These are phyloP conservation scores for Drosophila dunni DNA, from an alignment of 1,140 invertebrate species.

Conservation along the genomic window DNA sequence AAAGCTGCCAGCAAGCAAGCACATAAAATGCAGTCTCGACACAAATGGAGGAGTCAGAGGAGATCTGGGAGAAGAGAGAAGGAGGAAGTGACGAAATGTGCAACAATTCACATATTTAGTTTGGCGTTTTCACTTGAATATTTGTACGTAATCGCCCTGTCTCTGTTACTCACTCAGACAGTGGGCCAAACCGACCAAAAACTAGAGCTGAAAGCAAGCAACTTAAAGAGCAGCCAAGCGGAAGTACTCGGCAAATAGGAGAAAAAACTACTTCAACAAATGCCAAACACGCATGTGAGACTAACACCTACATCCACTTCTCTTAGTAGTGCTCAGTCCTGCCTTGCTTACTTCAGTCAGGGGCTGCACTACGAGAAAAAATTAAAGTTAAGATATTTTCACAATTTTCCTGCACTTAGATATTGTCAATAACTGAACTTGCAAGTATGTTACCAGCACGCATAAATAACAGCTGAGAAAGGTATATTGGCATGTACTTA, in stretches of 20 bases:
- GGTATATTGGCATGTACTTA: no score
- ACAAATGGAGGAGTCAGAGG: neutral
- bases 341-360: neutral
- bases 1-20: conserved; percentile 33
- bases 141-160: conserved; percentile 18
- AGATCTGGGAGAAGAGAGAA: neutral
- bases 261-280: conserved; percentile 13
- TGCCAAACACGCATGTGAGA: conserved; percentile 10
- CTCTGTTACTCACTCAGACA: conserved; percentile 13
- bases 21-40: conserved; percentile 39
- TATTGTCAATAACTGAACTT: no score
- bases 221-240: conserved; percentile 54
- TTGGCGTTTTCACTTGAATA: conserved; percentile 10
- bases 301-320: neutral
- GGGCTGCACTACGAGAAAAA: no score
- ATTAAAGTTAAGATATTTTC: no score
- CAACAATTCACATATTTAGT: conserved; percentile 17
- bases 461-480: no score
- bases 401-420: no score
- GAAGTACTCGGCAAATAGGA: conserved; percentile 64
- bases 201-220: conserved; percentile 48
- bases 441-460: no score
- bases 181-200: conserved; percentile 14
- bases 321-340: neutral
- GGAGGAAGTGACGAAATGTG: neutral